Base-by-base conservation (phyloP, 2,888 invertebrate genomes). In the Microplitis deprimator region DNA sequence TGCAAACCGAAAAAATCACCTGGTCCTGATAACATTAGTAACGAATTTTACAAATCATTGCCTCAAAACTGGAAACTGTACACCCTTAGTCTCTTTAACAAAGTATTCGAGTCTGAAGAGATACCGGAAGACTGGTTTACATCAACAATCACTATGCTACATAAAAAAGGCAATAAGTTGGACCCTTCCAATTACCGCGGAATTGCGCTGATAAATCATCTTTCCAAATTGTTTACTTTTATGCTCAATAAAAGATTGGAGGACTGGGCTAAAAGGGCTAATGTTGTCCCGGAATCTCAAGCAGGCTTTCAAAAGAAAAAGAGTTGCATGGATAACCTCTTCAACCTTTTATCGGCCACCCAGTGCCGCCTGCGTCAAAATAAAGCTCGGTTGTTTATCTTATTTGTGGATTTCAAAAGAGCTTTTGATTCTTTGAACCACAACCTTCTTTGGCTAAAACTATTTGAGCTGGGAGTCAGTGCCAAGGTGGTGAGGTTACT, bases 101-200 rank as follows among this genome's bases (percentile, higher is more conserved):
- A 62, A 29, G 70, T 80, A 0, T 50, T 80, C 3, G 8, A 50
- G 0, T 5, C 41, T 1, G 79, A 73, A n/a, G 13, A 61, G 8
- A 5, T 77, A 1, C 76, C 80, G 0, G 59, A 50, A 7, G 17
- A 41, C 2, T 80, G 79, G 80, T 68, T 65, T 20, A 72, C 73
- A 10, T 40, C 67, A 2, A 39, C 62, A 7, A 29, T 74, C 0
- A 73, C 70, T 13, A 77, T 81, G 40, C 73, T 83, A 7, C 74
- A 75, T 39, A 83, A 83, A 65, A 82, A 82, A 78, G 81, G 81
- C 6, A 69, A 79, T 39, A 10, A 10, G 10, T 3, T 61, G 38
- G 76, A 79, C 29, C 82, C 82, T 6, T 1, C 20, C 7, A 83
- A 83, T 61, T 83, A 83, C 67, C 60, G 83, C 20, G 82, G 82